Evolutionary conservation across 2,888 invertebrate species (phyloP).

Genomic region (Helleia helle): DNA sequence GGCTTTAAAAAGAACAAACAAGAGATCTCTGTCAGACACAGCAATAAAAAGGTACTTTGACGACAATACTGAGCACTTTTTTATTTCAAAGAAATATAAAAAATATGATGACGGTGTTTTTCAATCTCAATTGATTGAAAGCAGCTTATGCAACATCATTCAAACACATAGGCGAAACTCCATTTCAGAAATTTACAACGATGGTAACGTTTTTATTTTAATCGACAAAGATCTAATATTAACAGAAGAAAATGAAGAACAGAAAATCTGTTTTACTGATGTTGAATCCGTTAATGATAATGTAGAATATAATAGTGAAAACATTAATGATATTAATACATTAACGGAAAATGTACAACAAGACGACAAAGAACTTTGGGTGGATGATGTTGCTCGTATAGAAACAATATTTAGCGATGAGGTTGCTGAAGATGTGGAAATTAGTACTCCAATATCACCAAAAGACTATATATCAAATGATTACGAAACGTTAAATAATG

Average conservation of each 20-base stretch:
- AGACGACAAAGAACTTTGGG: constrained; percentile 42
- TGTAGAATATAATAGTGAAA: constrained; percentile 9
- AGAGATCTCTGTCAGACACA: constrained; percentile 58
- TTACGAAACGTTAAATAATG: constrained; percentile 25
- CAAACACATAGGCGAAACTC: constrained; percentile 56
- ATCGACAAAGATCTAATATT: constrained; percentile 56
- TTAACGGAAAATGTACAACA: constrained; percentile 19
- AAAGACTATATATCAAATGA: constrained; percentile 28
- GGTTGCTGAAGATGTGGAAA: constrained; percentile 47
- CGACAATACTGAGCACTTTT: constrained; percentile 14
- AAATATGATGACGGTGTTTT: constrained; percentile 31
- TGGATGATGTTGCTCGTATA: constrained; percentile 58
- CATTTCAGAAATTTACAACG: constrained; percentile 47
- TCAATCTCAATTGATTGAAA: constrained; percentile 29
- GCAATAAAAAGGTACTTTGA: constrained; percentile 31
- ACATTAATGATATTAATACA: constrained; percentile 8
- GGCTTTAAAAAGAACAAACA: constrained; percentile 28
- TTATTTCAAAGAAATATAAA: constrained; percentile 40
- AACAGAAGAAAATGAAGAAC: constrained; percentile 43
- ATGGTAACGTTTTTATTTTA: constrained; percentile 57
- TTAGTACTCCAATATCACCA: constrained; percentile 36
- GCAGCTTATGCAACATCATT: constrained; percentile 39
- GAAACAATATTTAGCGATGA: constrained; percentile 64
- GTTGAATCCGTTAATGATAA: constrained; percentile 32
- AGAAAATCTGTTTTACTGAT: constrained; percentile 47